Base-by-base conservation (phyloP, 2,797 vertebrate species). In the Picus viridis region DNA sequence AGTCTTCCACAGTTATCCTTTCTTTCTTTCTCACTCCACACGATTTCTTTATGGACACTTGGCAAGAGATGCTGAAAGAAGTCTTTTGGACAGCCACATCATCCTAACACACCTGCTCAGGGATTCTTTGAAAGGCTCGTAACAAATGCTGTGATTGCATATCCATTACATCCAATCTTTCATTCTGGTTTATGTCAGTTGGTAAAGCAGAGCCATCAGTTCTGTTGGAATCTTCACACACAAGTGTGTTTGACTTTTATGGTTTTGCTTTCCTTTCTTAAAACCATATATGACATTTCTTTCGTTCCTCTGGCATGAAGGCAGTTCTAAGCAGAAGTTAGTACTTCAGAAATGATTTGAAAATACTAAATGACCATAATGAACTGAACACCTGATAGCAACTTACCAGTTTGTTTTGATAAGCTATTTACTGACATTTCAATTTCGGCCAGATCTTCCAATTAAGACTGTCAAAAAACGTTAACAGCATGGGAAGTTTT, bases 371-470 rank as follows among this genome's bases (percentile, higher is more conserved):
- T 51, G 14, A 59, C 39, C 29, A 43, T 84, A 79, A 76, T 54
- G 72, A 89, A 64, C 53, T 36, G 24, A 84, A 82, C 49, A 83
- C 11, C 58, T 77, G 78, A 29, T 75, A 88, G n/a, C 30, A 82
- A 69, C 26, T 73, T 59, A 73, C 0, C n/a, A 34, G 43, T 70
- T 75, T 91, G 45, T 61, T 91, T 86, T 83, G 90, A 73, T 57
- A 73, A 79, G 47, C 6, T 56, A 53, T 63, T 86, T 86, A 59
- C 30, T 67, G 54, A 90, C 65, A 63, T 29, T 83, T 70, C 53
- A 49, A 82, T 90, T 93, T 71, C 81, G 93, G 64, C 53, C 53
- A 84, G n/a, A 73, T 70, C 57, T 65, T 92, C 68, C 10, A 6
- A 70, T 73, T 84, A 90, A 70, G 26, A 87, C 15, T 64, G 53